phyloP scores from a whole-genome alignment of 2,797 vertebrate genomes.

The Erethizon dorsatum region DNA sequence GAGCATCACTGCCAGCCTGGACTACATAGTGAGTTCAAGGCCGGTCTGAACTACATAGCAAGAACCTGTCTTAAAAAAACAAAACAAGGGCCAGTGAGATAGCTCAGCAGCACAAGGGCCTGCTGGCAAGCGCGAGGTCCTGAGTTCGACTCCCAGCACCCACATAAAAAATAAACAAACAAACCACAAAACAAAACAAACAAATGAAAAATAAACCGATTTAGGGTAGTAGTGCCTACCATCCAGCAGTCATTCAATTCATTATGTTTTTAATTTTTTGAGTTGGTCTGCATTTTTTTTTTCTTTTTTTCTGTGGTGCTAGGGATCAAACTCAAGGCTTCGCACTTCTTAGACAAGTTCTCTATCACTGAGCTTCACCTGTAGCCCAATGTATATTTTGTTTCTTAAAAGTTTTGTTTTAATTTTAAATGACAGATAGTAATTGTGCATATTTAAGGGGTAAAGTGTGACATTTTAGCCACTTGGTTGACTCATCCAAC shows the following conservation, averaged over 20 bases:
- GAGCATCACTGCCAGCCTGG: not conserved
- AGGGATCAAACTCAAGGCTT: not conserved
- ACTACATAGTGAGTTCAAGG: not conserved
- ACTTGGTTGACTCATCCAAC: not conserved
- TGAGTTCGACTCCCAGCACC: too few relatives aligned
- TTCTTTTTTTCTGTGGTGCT: not conserved
- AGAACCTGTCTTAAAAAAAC: not conserved
- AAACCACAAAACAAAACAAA: not conserved
- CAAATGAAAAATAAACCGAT: not conserved
- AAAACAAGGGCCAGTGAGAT: too few relatives aligned
- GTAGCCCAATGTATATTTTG: not conserved
- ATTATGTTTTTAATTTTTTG: not conserved
- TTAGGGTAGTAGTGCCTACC: not conserved
- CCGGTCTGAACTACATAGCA: not conserved
- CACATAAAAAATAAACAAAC: too few relatives aligned
- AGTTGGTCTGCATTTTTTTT: not conserved
- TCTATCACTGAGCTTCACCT: not conserved
- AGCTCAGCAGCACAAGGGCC: too few relatives aligned
- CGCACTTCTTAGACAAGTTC: too few relatives aligned
- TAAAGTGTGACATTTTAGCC: not conserved
- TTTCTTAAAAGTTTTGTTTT: not conserved
- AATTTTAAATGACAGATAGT: not conserved
- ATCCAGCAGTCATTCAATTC: not conserved
- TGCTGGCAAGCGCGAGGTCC: too few relatives aligned
- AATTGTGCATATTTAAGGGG: not conserved